A percentile compares a stretch with the other conserved stretches of the same genome.
phyloP scores from a whole-genome alignment of 2,888 invertebrate genomes.

The Eretmocerus hayati region DNA sequence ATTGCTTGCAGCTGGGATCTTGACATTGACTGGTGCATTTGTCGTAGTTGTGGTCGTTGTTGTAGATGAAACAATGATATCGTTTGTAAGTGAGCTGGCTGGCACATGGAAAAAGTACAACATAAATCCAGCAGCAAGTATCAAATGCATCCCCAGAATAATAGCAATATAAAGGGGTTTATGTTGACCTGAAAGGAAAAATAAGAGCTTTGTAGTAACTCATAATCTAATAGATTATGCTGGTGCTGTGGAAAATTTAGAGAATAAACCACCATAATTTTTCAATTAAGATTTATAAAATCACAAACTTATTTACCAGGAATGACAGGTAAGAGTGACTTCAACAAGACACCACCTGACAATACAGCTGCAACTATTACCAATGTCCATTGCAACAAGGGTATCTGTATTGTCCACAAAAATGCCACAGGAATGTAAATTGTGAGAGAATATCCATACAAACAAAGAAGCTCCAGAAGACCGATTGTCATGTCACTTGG shows the following conservation, averaged over 20 bases:
- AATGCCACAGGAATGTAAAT: slow-evolving; percentile 92
- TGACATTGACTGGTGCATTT: neutral
- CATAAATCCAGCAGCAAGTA: slow-evolving; percentile 83
- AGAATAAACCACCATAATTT: neutral
- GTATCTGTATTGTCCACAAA: slow-evolving; percentile 79
- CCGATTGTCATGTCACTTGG: slow-evolving; percentile 47
- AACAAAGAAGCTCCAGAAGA: slow-evolving; percentile 80
- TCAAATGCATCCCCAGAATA: slow-evolving; percentile 70
- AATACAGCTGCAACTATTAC: slow-evolving; percentile 73
- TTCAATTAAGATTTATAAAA: neutral
- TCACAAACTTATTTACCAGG: slow-evolving; percentile 37
- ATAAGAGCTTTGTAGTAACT: neutral
- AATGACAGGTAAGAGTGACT: slow-evolving; percentile 72
- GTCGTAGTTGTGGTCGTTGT: slow-evolving; percentile 1
- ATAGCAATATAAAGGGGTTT: slow-evolving; percentile 58
- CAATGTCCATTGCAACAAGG: slow-evolving; percentile 81
- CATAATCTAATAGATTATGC: neutral
- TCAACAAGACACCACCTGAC: slow-evolving; percentile 79
- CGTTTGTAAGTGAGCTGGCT: slow-evolving; percentile 5
- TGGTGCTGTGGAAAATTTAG: no score
- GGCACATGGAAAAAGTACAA: slow-evolving; percentile 70
- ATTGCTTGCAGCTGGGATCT: slow-evolving; percentile 3
- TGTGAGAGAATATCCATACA: slow-evolving; percentile 91
- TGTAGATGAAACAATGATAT: neutral
- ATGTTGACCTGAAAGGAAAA: slow-evolving; percentile 46